These are phyloP conservation scores for Columba guinea DNA, from an alignment of 2,797 vertebrate genomes.

Conservation along the genomic window DNA sequence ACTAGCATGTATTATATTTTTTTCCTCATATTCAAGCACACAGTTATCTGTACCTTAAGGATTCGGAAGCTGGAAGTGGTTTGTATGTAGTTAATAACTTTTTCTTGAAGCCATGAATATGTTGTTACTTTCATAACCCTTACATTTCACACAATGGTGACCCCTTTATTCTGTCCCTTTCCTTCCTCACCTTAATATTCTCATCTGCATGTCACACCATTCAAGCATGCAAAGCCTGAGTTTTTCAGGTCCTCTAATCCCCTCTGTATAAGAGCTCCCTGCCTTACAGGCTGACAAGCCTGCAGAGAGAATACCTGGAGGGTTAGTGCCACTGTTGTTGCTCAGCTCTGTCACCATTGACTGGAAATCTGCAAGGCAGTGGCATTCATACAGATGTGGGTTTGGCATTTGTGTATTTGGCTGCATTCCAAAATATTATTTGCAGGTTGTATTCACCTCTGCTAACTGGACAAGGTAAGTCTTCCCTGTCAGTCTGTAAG, in stretches of 20 bases:
- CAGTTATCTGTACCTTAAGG: background rate
- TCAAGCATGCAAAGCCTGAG: background rate
- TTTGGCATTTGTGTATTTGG: background rate
- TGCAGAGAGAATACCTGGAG: background rate
- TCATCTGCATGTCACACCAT: background rate
- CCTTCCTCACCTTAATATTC: background rate
- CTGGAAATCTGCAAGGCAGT: background rate
- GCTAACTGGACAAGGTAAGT: background rate
- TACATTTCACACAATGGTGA: background rate
- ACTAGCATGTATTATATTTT: background rate
- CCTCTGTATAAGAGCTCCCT: background rate
- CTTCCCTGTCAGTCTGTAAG: background rate
- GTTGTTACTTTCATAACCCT: rapidly evolving
- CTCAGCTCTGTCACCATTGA: background rate
- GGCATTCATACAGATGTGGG: background rate
- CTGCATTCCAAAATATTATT: background rate
- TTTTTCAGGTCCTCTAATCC: background rate
- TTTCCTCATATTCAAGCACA: rapidly evolving
- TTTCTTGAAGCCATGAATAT: background rate
- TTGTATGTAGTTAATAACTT: background rate
- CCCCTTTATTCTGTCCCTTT: background rate
- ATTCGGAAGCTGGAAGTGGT: background rate
- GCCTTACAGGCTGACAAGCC: background rate
- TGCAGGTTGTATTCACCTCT: background rate
- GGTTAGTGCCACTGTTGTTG: background rate